A percentile compares a stretch with the other conserved stretches of the same genome.
These are phyloP conservation scores for Pristionchus japonicus DNA, from an alignment of 2,888 invertebrate species.

Conservation along the genomic window DNA sequence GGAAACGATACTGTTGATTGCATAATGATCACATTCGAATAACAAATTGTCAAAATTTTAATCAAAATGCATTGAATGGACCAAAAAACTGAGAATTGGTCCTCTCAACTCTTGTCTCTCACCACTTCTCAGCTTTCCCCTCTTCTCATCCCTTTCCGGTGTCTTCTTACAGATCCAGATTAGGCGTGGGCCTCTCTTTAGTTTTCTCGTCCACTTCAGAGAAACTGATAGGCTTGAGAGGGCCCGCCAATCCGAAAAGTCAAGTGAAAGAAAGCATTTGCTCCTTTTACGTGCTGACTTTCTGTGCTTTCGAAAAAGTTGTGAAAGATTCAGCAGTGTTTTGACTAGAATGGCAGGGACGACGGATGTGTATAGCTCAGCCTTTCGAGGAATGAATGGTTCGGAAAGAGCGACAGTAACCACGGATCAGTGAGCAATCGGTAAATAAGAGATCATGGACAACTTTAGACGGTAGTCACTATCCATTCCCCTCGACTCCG, in stretches of 20 bases:
- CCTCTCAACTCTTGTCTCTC: background rate
- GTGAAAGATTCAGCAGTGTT: constrained; percentile 19
- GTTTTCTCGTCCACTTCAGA: background rate
- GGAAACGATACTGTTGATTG: background rate
- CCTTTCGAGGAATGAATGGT: background rate
- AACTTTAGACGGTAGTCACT: background rate
- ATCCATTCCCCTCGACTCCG: background rate
- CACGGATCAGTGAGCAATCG: background rate
- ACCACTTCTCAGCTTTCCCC: background rate
- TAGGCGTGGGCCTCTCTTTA: constrained; percentile 10
- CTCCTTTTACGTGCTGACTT: too few species aligned
- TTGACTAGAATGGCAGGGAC: background rate
- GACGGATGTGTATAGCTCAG: background rate
- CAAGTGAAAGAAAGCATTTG: too few species aligned
- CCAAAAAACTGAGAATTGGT: background rate
- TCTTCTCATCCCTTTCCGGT: background rate
- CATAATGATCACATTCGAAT: background rate
- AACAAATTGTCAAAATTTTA: background rate
- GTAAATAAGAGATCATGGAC: background rate
- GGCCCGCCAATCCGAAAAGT: background rate
- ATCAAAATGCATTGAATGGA: background rate
- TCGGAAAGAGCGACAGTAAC: background rate
- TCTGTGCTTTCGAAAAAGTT: background rate
- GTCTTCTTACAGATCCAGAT: constrained; percentile 33
- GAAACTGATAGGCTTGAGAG: constrained; percentile 11